Evolutionary conservation across 2,888 invertebrate species (phyloP), one percentile per base, ranked within the genome.

Genomic region (Chouioia cunea): DNA sequence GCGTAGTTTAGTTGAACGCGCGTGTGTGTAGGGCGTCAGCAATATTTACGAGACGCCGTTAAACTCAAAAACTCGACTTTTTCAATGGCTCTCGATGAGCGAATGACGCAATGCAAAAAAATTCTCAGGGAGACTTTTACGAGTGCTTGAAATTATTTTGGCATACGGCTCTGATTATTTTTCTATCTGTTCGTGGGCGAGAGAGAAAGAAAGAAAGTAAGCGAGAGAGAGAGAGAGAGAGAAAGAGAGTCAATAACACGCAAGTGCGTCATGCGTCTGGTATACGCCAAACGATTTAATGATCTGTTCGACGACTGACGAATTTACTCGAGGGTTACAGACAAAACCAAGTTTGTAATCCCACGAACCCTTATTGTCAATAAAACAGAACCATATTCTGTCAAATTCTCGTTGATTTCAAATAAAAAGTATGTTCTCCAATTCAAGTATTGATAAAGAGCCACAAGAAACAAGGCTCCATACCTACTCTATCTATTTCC

Each of bases 21-120:
- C 46, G 20, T 44, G 27, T 20, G 27, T 44, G 53, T 50, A 59
- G 36, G 27, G 46, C 53, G 36, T 44, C 53, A 59, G 27, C 53
- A 52, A 68, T 65, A 72, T 72, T 72, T 72, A 72, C 68, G 60
- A 72, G 65, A 18, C 8, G 65, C 65, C 54, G 65, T 69, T 68
- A 72, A 68, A 68, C 48, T 64, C 46, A 44, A 60, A 71, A 53
- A 63, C 59, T 67, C 52, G 48, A 54, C 60, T 43, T 57, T 56
- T 56, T 54, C 43, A 47, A 20, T 60, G 27, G 22, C 58, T 47
- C 22, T 10, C 58, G 8, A 15, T 47, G 59, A 47, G 22, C 15
- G 23, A 6, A 27, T 6, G 56, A 10, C 56, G 44, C 4, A n/a
- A 44, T 27, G n/a, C 36, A 50, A 46, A 66, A 56, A 64, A 52